Evolutionary conservation across 2,113 vertebrate genomes (phyloP).

Genomic region (Oreocharis arfaki): DNA sequence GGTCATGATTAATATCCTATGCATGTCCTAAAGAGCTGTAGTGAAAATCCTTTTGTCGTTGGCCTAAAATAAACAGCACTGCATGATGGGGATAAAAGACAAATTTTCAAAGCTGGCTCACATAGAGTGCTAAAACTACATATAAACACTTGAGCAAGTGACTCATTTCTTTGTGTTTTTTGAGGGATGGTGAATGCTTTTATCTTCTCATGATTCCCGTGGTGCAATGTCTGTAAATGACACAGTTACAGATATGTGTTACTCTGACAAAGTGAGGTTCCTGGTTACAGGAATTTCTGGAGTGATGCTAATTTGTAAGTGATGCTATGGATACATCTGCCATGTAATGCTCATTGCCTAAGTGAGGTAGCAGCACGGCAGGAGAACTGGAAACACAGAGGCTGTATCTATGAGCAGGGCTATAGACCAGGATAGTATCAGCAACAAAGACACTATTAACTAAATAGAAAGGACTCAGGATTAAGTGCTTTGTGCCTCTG

Average conservation of each 20-base stretch:
- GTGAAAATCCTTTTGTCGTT: neutral
- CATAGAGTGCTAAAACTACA: neutral
- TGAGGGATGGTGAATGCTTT: neutral
- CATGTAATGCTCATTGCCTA: neutral
- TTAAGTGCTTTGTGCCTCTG: slow-evolving; percentile 31
- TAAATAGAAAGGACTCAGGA: slow-evolving; percentile 6
- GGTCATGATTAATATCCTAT: neutral
- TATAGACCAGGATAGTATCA: neutral
- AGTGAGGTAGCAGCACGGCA: neutral
- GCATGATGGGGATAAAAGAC: neutral
- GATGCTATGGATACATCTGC: slow-evolving; percentile 1
- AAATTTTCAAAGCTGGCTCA: neutral
- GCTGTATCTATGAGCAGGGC: neutral
- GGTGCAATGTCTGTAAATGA: neutral
- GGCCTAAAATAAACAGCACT: neutral
- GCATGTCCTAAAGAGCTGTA: neutral
- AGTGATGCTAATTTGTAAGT: slow-evolving; percentile 1
- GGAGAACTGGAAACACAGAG: neutral
- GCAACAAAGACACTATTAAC: slow-evolving; percentile 34
- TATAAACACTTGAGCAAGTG: neutral
- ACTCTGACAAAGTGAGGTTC: neutral
- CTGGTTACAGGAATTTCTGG: neutral
- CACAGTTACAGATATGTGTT: neutral
- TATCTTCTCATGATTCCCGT: neutral
- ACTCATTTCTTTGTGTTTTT: neutral